phyloP scores from a whole-genome alignment of 2,797 vertebrate species.

The Enteromius trimaculatus region DNA sequence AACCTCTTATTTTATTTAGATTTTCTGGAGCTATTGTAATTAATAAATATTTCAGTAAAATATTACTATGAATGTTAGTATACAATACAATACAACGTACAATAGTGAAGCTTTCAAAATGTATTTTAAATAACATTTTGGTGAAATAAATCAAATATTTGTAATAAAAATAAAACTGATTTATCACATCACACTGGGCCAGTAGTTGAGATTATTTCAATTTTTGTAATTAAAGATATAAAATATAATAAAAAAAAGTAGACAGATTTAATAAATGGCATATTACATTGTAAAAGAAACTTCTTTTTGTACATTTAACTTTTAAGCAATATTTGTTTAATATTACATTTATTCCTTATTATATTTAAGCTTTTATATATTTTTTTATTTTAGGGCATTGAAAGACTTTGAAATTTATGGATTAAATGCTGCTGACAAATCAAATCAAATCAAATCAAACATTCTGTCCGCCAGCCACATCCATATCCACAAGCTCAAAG shows the following conservation, averaged over 20 bases:
- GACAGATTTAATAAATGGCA: background rate
- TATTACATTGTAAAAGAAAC: background rate
- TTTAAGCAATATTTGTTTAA: background rate
- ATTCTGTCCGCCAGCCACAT: constrained; percentile 21
- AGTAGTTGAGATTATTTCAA: background rate
- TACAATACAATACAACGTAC: too few relatives aligned
- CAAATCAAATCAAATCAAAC: constrained; percentile 26
- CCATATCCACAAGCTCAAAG: constrained; percentile 12
- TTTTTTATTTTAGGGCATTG: background rate
- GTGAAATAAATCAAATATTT: background rate
- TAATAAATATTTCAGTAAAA: background rate
- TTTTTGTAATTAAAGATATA: background rate
- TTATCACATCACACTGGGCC: background rate
- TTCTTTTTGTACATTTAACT: background rate
- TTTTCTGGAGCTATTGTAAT: background rate
- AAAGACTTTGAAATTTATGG: background rate
- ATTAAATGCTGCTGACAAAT: constrained; percentile 22
- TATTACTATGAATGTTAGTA: background rate
- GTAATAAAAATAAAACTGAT: background rate
- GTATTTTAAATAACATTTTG: background rate
- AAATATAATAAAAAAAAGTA: background rate
- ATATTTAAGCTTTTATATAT: background rate
- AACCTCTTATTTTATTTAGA: too few relatives aligned
- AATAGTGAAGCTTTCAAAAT: background rate
- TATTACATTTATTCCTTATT: background rate